Base-by-base conservation (phyloP, 2,888 invertebrate species). In the Melanostoma scalare region DNA sequence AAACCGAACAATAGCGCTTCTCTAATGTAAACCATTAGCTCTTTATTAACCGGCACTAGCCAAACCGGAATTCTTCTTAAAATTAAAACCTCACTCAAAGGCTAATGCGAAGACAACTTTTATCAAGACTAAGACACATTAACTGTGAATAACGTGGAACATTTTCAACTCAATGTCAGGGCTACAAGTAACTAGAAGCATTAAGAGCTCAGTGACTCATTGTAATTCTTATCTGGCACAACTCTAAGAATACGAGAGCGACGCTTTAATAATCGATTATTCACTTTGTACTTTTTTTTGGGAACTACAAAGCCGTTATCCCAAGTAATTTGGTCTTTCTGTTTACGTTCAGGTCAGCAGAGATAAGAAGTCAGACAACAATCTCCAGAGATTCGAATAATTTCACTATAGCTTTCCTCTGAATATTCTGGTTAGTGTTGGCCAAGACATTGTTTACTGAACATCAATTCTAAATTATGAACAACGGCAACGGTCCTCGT, bases 61-160 rank as follows among this genome's bases (percentile, higher is more conserved):
- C 58, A 50, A 71, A 71, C 71, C 71, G 42, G 71, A 71, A 52
- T 61, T 69, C n/a, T 50, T 5, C 35, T n/a, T 58, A 31, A 10
- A 10, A 10, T 20, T 20, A 30, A 6, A 48, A 42, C 31, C n/a
- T 58, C 35, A 6, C n/a, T 10, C 50, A 48, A 60, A 42, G 4
- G 6, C 10, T 35, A 44, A 10, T 33, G 31, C 40, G 20, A 42
- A 44, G 30, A 5, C 48, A 5, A 35, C 44, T 2, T 55, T 55
- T 6, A 68, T 36, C 68, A 56, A 9, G 36, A 52, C n/a, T 20
- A 20, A 20, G 20, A 20, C 20, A 20, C 20, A 20, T 20, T 20
- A 20, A 20, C 20, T 20, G 20, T 20, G 20, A 20, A 20, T 20
- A 20, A 20, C 20, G 20, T 20, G 20, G 20, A 20, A 20, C 20